Evolutionary conservation across 2,888 invertebrate species (phyloP).

Genomic region (Iselma pallidipennis): DNA sequence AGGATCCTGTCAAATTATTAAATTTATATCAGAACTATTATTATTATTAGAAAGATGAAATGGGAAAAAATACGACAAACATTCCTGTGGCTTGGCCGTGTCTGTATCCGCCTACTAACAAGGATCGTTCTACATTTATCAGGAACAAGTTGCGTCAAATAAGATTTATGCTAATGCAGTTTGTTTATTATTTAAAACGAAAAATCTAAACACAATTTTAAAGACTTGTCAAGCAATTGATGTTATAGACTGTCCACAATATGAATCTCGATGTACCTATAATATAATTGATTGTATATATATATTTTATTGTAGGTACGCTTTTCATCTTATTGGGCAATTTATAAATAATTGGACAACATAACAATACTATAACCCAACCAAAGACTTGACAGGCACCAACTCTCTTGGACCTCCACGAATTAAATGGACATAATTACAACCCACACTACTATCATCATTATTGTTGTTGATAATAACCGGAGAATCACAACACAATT

Average conservation of each 20-base stretch:
- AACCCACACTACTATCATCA: neutral
- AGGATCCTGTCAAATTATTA: neutral
- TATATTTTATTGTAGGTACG: neutral
- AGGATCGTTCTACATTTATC: neutral
- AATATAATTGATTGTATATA: neutral
- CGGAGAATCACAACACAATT: neutral
- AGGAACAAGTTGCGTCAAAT: neutral
- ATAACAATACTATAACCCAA: neutral
- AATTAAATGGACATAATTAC: neutral
- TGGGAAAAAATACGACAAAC: neutral
- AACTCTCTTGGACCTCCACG: neutral
- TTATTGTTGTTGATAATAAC: neutral
- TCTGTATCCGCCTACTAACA: neutral
- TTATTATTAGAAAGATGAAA: neutral
- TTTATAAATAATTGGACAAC: neutral
- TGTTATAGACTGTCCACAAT: too few species aligned
- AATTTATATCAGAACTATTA: neutral
- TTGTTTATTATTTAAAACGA: neutral
- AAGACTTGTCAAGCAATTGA: neutral
- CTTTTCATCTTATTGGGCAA: neutral
- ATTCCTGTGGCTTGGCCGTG: too few species aligned
- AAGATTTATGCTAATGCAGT: neutral
- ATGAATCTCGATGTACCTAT: neutral
- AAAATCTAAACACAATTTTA: neutral
- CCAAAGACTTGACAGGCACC: neutral